Percentiles rank a stretch among this genome's conserved stretches.
Conservation (phyloP, 2,797 vertebrate genomes). For the Eulemur rubriventer region DNA sequence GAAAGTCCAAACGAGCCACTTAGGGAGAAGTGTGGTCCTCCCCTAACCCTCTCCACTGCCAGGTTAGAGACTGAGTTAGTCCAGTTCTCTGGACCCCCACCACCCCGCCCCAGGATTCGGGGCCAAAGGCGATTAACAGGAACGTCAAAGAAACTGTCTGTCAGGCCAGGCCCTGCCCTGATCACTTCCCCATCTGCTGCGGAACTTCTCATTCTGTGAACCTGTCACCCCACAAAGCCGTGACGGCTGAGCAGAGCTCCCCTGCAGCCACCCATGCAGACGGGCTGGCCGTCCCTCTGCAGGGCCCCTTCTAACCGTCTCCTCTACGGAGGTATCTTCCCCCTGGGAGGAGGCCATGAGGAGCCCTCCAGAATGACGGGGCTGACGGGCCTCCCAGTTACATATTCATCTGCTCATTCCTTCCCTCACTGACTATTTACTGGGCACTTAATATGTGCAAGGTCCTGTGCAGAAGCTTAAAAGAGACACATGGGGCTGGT, state of each 20-base stretch:
- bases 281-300: background rate
- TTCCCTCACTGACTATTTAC: no score
- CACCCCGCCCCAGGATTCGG: background rate
- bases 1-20: background rate
- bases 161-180: background rate
- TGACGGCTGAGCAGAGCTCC: background rate
- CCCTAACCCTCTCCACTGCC: background rate
- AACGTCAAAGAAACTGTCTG: background rate
- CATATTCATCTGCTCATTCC: no score
- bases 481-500: background rate
- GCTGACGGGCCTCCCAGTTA: background rate
- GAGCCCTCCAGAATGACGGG: no score
- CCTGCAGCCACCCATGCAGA: background rate
- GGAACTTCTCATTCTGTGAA: background rate
- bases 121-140: background rate
- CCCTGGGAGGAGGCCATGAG: no score
- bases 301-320: rapidly evolving
- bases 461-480: background rate
- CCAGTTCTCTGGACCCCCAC: background rate
- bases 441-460: background rate
- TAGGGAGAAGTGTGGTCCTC: background rate
- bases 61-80: background rate
- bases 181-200: rapidly evolving
- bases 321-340: no score
- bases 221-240: background rate